Evolutionary conservation across 2,888 invertebrate species (phyloP).

Genomic region (Xestoiulus laeticollis): DNA sequence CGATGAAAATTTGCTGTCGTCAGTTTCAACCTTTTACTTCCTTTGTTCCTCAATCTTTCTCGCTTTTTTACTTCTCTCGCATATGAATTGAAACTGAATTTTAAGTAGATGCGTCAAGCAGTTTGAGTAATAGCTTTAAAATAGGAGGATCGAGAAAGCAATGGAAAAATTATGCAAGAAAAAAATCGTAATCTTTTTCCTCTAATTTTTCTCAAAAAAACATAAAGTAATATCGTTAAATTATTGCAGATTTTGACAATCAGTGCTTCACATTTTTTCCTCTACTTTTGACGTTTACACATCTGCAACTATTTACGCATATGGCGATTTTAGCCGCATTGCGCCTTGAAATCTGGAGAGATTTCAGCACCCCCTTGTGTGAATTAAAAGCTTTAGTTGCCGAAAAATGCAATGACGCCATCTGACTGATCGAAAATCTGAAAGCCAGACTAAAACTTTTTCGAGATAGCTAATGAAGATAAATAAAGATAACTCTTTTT

Average conservation of each 20-base stretch:
- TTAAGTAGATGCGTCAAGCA: background rate
- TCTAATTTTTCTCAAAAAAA: background rate
- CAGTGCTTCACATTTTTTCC: background rate
- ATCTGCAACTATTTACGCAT: background rate
- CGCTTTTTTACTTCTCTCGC: background rate
- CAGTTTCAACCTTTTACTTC: conserved; percentile 9
- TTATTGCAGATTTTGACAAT: background rate
- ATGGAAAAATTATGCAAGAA: background rate
- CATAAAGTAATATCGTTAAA: background rate
- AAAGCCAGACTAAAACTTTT: background rate
- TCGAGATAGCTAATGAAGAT: no score
- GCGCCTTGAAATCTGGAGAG: background rate
- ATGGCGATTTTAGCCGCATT: background rate
- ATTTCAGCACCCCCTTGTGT: background rate
- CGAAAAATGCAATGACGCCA: background rate
- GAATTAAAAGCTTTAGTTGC: background rate
- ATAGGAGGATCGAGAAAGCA: background rate
- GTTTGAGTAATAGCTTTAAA: conserved; percentile 9
- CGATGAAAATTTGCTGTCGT: conserved; percentile 1
- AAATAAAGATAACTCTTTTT: no score
- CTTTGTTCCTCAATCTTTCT: background rate
- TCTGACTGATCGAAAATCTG: background rate
- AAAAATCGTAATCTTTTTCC: background rate
- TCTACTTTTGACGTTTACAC: background rate
- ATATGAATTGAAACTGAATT: conserved; percentile 9